Evolutionary conservation across 2,797 vertebrate genomes (phyloP), one percentile per base, ranked within the genome.

Genomic region (Catostomus latipinnis): DNA sequence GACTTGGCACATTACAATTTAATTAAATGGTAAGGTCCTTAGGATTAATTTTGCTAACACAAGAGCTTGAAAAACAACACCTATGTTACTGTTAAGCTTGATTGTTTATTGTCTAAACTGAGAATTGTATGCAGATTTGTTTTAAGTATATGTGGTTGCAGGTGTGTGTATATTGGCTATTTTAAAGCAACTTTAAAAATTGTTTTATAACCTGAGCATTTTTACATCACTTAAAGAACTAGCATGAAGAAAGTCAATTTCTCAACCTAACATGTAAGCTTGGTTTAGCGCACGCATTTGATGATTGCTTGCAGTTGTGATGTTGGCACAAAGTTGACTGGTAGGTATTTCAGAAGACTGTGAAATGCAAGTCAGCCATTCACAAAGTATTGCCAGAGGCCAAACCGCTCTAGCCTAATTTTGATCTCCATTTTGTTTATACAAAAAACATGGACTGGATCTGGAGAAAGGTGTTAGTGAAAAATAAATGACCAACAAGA

Each of bases 361-460:
- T 76, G 52, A 76, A 75, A 56, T 56, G 45, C 22, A 11, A 54
- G 46, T 76, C 50, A 10, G 34, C 34, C 34, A 34, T 34, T 34
- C 34, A 34, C 34, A 34, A 34, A 63, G 66, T 57, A 48, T 67
- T 16, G 22, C 10, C 43, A 60, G 43, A 74, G 4, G 46, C 74
- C 54, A 76, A 68, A 76, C 63, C 16, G 6, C 54, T 58, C 16
- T 0, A 45, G 45, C 13, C 45, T 76, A 14, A 60, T 76, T 76
- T 67, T 68, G 45, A 22, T 68, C 67, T 45, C 2, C 18, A 11
- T 67, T 77, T 52, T 70, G 68, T 67, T 57, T 77, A n/a, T 45
- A 52, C 63, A 68, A 14, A 66, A 76, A 67, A 68, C 53, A 63
- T 14, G 34, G 52, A 70, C 6, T 48, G 52, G 62, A 11, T 6